Evolutionary conservation across 2,797 vertebrate species (phyloP).

Genomic region (Brotula barbata): DNA sequence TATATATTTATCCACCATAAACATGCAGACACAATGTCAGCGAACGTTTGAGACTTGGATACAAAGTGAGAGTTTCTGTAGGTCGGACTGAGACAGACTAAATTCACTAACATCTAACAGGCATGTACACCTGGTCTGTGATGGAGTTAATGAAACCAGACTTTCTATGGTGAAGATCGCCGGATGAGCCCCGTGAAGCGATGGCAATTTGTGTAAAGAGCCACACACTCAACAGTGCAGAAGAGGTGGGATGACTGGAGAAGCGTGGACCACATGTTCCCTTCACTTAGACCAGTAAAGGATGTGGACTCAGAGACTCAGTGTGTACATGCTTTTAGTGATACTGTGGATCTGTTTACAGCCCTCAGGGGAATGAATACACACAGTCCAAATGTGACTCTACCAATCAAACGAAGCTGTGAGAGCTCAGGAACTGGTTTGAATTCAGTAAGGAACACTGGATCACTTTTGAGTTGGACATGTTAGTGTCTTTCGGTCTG

Average conservation of each 20-base stretch:
- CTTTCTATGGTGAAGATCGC: constrained; percentile 6
- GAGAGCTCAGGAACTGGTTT: constrained; percentile 22
- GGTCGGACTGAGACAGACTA: constrained; percentile 59
- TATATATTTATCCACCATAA: constrained; percentile 2
- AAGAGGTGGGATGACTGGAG: constrained; percentile 28
- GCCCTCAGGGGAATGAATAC: constrained; percentile 52
- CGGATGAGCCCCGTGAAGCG: constrained; percentile 22
- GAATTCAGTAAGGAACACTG: constrained; percentile 9
- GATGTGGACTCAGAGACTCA: constrained; percentile 39
- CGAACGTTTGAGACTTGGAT: constrained; percentile 7
- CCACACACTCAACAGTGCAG: constrained; percentile 15
- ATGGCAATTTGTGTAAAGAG: constrained; percentile 37
- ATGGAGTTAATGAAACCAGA: too few relatives aligned
- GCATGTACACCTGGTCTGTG: background rate
- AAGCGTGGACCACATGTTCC: background rate
- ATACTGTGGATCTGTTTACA: constrained; percentile 71
- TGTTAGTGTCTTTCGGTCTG: constrained; percentile 41
- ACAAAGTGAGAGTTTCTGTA: constrained; percentile 25
- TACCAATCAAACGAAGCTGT: constrained; percentile 26
- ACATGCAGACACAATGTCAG: constrained; percentile 46
- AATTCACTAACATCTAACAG: constrained; percentile 30
- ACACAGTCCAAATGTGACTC: constrained; percentile 31
- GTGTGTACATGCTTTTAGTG: constrained; percentile 63
- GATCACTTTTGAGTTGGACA: background rate
- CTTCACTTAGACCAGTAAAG: too few relatives aligned